Conservation (phyloP, 2,113 vertebrate species). For the Prunella himalayana region DNA sequence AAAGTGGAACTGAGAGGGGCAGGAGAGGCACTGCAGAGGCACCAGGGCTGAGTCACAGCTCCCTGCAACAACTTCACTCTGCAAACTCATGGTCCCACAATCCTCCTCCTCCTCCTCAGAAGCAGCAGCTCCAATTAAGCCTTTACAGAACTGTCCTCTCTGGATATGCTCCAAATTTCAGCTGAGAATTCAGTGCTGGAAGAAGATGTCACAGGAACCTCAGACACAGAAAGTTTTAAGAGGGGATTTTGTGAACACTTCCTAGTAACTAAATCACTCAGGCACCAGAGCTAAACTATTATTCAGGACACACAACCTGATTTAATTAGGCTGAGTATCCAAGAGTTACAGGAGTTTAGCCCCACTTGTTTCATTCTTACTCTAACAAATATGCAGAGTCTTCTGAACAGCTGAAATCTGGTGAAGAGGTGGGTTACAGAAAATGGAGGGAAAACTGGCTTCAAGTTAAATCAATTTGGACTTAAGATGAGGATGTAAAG, state of each 20-base stretch:
- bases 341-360: neutral
- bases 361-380: neutral
- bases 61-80: neutral
- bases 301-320: neutral
- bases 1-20: neutral
- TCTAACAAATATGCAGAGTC: neutral
- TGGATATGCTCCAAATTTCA: neutral
- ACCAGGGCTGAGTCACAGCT: neutral
- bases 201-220: neutral
- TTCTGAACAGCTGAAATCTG: neutral
- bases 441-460: neutral
- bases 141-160: neutral
- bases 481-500: neutral
- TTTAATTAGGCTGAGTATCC: neutral
- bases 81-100: neutral
- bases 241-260: neutral
- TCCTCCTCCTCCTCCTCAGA: neutral
- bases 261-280: neutral
- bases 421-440: neutral
- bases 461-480: neutral
- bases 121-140: neutral
- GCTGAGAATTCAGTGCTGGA: neutral
- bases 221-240: neutral
- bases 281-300: neutral
- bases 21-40: neutral